Conservation (phyloP, 2,113 vertebrate species). For the Catharus minimus region DNA sequence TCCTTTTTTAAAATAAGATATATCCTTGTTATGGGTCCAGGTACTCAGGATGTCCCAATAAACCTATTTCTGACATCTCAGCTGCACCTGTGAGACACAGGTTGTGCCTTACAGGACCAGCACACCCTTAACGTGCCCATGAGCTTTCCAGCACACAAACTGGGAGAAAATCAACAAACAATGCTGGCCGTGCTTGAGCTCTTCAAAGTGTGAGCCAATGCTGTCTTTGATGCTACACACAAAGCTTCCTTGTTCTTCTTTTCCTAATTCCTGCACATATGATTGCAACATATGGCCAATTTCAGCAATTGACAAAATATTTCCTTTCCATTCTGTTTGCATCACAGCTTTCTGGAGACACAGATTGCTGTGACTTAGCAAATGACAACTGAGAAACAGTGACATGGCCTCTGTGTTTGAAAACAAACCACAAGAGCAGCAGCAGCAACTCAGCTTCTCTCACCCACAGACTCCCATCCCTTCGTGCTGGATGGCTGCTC, state of each 20-base stretch:
- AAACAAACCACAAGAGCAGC: not conserved
- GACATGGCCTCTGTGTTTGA: not conserved
- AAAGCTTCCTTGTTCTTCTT: conserved; percentile 9
- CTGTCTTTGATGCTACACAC: not conserved
- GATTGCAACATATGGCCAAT: conserved; percentile 33
- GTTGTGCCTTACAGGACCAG: not conserved
- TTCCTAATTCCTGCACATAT: conserved; percentile 21
- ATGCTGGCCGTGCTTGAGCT: not conserved
- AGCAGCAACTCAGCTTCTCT: not conserved
- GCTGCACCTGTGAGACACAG: not conserved
- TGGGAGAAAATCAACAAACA: conserved; percentile 24
- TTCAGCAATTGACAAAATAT: conserved; percentile 41
- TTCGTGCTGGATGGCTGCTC: conserved; percentile 4
- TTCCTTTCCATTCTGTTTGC: not conserved
- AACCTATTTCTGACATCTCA: not conserved
- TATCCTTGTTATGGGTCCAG: not conserved
- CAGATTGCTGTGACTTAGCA: not conserved
- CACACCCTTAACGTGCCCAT: not conserved
- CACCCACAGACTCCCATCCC: not conserved
- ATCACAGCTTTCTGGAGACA: not conserved
- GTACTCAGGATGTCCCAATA: not conserved
- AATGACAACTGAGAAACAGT: not conserved
- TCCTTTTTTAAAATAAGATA: accelerated
- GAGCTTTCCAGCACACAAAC: not conserved
- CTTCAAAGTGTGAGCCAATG: not conserved